These are phyloP conservation scores for Zelleria hepariella DNA, from an alignment of 2,888 invertebrate species.

Conservation along the genomic window DNA sequence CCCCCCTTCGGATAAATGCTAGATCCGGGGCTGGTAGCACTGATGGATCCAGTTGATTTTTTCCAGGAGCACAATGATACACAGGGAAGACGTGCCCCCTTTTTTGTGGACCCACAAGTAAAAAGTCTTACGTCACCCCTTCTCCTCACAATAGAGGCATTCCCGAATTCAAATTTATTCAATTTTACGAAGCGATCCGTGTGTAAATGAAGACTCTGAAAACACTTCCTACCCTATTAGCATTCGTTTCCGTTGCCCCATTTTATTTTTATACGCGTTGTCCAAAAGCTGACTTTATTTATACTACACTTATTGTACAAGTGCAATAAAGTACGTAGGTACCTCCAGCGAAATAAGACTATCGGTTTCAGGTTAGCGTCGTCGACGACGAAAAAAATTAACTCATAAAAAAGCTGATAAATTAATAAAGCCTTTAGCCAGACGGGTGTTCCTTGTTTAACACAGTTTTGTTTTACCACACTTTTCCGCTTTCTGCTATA, in stretches of 20 bases:
- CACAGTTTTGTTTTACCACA: too few relatives aligned
- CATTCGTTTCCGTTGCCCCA: constrained; percentile 30
- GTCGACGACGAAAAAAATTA: too few relatives aligned
- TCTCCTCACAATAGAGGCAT: constrained; percentile 17
- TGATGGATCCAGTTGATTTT: too few relatives aligned
- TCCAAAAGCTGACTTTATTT: not conserved
- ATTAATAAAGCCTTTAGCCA: too few relatives aligned
- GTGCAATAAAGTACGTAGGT: not conserved
- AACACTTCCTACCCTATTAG: constrained; percentile 47
- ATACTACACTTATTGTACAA: not conserved
- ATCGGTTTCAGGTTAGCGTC: too few relatives aligned
- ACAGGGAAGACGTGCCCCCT: not conserved
- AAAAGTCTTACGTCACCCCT: not conserved
- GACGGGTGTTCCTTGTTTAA: too few relatives aligned
- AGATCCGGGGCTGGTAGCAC: too few relatives aligned
- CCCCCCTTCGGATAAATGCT: too few relatives aligned
- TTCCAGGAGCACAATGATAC: too few relatives aligned
- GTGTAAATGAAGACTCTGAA: constrained; percentile 55
- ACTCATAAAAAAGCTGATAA: too few relatives aligned
- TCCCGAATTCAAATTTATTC: constrained; percentile 65
- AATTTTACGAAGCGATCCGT: constrained; percentile 49
- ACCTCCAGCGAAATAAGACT: too few relatives aligned
- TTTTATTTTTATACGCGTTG: constrained; percentile 15
- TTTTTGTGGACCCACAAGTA: not conserved
- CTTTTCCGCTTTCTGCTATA: too few relatives aligned